These are phyloP conservation scores for Drosophila quadrilineata DNA, from an alignment of 1,140 invertebrate genomes.

Conservation along the genomic window DNA sequence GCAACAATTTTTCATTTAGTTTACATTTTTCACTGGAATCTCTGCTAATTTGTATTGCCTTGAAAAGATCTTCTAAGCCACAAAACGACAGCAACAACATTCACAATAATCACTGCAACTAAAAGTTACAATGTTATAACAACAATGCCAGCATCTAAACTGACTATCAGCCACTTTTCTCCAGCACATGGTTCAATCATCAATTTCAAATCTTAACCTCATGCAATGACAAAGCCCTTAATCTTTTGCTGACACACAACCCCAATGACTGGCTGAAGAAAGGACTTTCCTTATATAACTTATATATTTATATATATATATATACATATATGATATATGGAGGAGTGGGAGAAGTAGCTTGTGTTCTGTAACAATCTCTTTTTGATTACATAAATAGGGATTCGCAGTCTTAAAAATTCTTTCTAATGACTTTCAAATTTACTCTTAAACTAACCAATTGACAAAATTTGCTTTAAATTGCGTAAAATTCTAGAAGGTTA, in stretches of 20 bases:
- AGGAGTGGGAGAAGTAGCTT: too few relatives aligned
- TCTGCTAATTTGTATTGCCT: constrained; percentile 13
- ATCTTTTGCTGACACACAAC: constrained; percentile 8
- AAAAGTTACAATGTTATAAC: too few relatives aligned
- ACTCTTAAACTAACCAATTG: too few relatives aligned
- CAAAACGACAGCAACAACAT: not conserved
- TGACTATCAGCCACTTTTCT: not conserved
- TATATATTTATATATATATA: too few relatives aligned
- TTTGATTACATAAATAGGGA: too few relatives aligned
- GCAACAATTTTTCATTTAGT: not conserved
- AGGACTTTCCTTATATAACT: not conserved
- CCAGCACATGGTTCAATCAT: constrained; percentile 4
- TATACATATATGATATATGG: too few relatives aligned
- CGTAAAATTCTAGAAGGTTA: too few relatives aligned
- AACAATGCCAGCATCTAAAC: constrained; percentile 7
- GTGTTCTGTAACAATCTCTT: too few relatives aligned
- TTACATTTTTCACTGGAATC: constrained; percentile 12
- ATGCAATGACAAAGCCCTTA: not conserved
- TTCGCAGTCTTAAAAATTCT: too few relatives aligned
- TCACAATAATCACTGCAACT: constrained; percentile 1
- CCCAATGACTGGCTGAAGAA: not conserved
- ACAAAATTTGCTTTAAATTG: too few relatives aligned
- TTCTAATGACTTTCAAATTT: too few relatives aligned
- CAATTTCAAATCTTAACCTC: constrained; percentile 6
- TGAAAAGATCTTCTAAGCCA: not conserved